Percentiles rank a stretch among this genome's conserved stretches.
Conservation (phyloP, 2,797 vertebrate genomes). For the Paedocypris micromegethes region DNA sequence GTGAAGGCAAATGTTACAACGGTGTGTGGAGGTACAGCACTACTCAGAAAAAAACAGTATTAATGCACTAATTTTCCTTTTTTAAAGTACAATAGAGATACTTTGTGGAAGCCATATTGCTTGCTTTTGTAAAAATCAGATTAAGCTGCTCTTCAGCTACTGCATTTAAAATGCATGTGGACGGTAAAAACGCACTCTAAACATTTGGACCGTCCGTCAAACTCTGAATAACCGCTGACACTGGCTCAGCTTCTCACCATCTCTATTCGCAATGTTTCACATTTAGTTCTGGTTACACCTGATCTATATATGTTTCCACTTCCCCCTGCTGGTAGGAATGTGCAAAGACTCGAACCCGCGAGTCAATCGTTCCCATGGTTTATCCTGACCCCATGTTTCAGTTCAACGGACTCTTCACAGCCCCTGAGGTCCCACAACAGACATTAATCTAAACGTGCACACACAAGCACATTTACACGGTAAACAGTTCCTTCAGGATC, state of each 20-base stretch:
- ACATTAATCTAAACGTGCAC: constrained; percentile 30
- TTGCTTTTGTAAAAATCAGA: background rate
- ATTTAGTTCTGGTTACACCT: constrained; percentile 16
- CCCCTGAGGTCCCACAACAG: constrained; percentile 25
- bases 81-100: no score
- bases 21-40: constrained; percentile 6
- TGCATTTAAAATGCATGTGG: constrained; percentile 8
- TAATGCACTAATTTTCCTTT: no score
- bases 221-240: no score
- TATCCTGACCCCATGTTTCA: constrained; percentile 41
- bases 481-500: constrained; percentile 46
- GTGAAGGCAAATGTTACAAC: constrained; percentile 54
- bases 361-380: constrained; percentile 45
- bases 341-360: constrained; percentile 61
- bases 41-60: background rate
- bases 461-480: constrained; percentile 40
- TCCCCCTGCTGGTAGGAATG: constrained; percentile 52
- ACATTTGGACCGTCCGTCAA: background rate
- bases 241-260: no score
- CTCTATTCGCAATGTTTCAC: background rate
- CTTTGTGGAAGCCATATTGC: constrained; percentile 15
- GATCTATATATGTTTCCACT: constrained; percentile 52
- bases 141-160: constrained; percentile 17
- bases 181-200: background rate
- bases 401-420: constrained; percentile 42